These are phyloP conservation scores for Drosophila simulans DNA, from an alignment of 1,140 invertebrate species.

Conservation along the genomic window DNA sequence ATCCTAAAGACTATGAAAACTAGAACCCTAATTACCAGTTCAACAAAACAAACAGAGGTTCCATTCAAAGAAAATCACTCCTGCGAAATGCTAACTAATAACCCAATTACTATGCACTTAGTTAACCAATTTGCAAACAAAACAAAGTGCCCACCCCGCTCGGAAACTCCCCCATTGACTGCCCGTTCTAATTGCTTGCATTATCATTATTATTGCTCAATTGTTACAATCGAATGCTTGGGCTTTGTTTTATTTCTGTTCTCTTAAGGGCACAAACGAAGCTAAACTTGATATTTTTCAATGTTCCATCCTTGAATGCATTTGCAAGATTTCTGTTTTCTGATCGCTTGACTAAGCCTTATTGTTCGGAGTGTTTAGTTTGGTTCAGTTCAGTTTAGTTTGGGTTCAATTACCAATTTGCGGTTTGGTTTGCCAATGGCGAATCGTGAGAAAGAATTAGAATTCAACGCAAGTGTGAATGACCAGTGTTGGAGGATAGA, in stretches of 20 bases:
- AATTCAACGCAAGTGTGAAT: constrained; percentile 60
- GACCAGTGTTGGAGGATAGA: constrained; percentile 72
- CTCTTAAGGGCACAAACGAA: constrained; percentile 42
- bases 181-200: constrained; percentile 52
- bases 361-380: constrained; percentile 20
- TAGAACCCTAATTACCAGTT: background rate
- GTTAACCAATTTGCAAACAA: constrained; percentile 55
- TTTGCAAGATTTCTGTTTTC: constrained; percentile 74
- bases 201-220: constrained; percentile 44
- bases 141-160: constrained; percentile 8
- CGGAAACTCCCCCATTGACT: background rate
- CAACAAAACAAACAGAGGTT: constrained; percentile 1
- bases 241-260: constrained; percentile 14
- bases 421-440: constrained; percentile 47
- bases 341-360: constrained; percentile 71
- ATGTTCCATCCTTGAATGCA: constrained; percentile 72
- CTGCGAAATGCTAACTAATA: constrained; percentile 27
- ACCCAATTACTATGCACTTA: constrained; percentile 47
- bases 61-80: constrained; percentile 14
- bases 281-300: constrained; percentile 60
- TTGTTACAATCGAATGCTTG: constrained; percentile 52
- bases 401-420: constrained; percentile 65
- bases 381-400: background rate
- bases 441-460: constrained; percentile 50
- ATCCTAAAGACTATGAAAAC: background rate